Percentiles rank a stretch among this genome's conserved stretches.
Evolutionary conservation across 2,888 invertebrate genomes (phyloP).

Genomic region (Diarsia dahlii): DNA sequence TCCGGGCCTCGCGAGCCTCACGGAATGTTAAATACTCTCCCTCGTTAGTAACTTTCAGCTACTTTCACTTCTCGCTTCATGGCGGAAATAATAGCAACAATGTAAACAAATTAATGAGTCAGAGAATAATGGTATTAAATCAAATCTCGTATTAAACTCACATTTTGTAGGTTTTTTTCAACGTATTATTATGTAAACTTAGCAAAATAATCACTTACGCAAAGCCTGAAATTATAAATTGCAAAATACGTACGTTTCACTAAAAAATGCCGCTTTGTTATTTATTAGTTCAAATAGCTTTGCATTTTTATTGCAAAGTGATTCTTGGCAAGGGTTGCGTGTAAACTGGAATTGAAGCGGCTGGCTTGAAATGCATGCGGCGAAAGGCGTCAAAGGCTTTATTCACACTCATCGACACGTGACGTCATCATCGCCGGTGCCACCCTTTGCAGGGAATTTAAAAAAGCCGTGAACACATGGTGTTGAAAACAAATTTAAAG

Average conservation of each 20-base stretch:
- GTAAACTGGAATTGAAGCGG: conserved; percentile 85
- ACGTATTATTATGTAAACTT: background rate
- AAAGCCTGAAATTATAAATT: conserved; percentile 24
- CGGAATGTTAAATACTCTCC: conserved; percentile 81
- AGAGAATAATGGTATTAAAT: background rate
- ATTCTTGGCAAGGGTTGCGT: conserved; percentile 67
- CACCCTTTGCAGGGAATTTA: conserved; percentile 60
- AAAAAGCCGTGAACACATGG: conserved; percentile 66
- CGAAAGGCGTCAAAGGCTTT: conserved; percentile 88
- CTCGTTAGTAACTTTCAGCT: conserved; percentile 73
- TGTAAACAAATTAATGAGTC: conserved; percentile 32
- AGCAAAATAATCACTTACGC: background rate
- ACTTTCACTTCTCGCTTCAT: conserved; percentile 50
- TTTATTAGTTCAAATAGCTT: conserved; percentile 52
- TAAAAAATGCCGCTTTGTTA: conserved; percentile 46
- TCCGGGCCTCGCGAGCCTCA: conserved; percentile 68
- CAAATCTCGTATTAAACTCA: background rate
- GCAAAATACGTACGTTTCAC: conserved; percentile 17
- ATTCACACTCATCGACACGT: conserved; percentile 85
- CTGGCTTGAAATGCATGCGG: conserved; percentile 81
- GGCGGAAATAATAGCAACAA: conserved; percentile 25
- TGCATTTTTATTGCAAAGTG: conserved; percentile 59
- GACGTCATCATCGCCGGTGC: conserved; percentile 74
- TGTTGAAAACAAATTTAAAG: conserved; percentile 65
- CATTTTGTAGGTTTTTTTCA: background rate